A percentile compares a stretch with the other conserved stretches of the same genome.
Conservation (phyloP, 2,113 vertebrate species). For the Pluvianellus socialis region DNA sequence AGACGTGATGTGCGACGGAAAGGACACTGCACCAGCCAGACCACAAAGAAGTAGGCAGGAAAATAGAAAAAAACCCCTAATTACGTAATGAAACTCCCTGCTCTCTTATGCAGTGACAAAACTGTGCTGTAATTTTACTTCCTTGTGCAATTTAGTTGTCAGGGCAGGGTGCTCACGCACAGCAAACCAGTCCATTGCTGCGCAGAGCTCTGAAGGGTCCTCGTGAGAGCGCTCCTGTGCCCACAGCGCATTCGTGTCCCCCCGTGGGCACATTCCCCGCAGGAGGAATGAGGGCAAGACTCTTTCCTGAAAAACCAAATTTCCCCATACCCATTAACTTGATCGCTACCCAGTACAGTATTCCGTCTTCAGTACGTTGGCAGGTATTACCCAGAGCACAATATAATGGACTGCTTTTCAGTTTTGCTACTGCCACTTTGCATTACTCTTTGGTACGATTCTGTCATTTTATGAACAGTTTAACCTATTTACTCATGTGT, state of each 20-base stretch:
- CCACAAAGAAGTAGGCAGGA: background rate
- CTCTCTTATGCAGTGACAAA: background rate
- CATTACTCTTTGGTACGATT: constrained; percentile 36
- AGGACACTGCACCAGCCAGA: background rate
- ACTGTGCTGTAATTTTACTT: background rate
- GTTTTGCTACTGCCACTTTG: constrained; percentile 48
- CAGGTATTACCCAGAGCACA: constrained; percentile 1
- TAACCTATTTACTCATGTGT: constrained; percentile 65
- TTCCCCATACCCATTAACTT: background rate
- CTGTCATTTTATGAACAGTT: constrained; percentile 37
- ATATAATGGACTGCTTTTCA: constrained; percentile 10
- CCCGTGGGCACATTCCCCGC: background rate
- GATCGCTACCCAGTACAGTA: background rate
- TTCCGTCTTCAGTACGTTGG: background rate
- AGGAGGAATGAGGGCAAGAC: background rate
- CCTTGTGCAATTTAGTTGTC: background rate
- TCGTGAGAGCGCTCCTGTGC: background rate
- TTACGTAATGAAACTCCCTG: background rate
- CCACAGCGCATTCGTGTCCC: too few relatives aligned
- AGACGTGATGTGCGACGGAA: background rate
- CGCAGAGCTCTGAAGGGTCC: background rate
- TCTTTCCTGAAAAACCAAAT: background rate
- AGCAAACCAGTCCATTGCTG: background rate
- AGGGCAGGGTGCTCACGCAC: background rate
- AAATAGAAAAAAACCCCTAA: background rate